Percentiles rank a stretch among this genome's conserved stretches.
phyloP scores from a whole-genome alignment of 2,113 vertebrate species.

The Anhinga anhinga region DNA sequence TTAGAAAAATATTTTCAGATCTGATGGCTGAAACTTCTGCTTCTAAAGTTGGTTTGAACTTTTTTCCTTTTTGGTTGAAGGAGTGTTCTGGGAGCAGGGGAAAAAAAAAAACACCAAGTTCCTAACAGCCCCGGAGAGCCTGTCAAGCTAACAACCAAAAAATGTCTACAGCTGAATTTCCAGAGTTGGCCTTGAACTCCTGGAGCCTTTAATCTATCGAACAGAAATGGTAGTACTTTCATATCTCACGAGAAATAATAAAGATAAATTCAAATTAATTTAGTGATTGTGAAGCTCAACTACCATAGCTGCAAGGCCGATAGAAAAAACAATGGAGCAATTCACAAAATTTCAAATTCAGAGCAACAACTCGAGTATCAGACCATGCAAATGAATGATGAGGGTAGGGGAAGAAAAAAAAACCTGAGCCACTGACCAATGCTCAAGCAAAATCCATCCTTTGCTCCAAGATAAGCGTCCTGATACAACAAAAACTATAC shows the following conservation, averaged over 20 bases:
- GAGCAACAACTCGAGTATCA: not conserved
- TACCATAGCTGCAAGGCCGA: not conserved
- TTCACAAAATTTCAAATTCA: not conserved
- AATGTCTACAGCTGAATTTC: not conserved
- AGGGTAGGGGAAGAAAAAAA: not conserved
- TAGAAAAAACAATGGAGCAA: not conserved
- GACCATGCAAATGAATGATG: not conserved
- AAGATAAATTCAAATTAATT: not conserved
- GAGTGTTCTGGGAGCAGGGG: rapidly evolving
- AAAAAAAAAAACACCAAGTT: not conserved
- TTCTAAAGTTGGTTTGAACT: not conserved
- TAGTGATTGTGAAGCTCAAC: not conserved
- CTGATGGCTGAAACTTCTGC: not conserved
- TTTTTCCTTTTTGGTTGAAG: not conserved
- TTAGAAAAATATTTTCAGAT: not conserved
- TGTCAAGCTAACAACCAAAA: not conserved
- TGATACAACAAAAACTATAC: not conserved
- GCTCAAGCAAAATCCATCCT: not conserved
- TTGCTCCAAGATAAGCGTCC: not conserved
- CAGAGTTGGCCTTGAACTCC: not conserved
- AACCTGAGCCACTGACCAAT: not conserved
- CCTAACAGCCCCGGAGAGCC: not conserved
- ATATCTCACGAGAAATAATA: not conserved
- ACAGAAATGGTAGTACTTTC: not conserved
- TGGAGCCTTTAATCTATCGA: not conserved